phyloP scores from a whole-genome alignment of 2,113 vertebrate species.

The Potamarius usumacintae region DNA sequence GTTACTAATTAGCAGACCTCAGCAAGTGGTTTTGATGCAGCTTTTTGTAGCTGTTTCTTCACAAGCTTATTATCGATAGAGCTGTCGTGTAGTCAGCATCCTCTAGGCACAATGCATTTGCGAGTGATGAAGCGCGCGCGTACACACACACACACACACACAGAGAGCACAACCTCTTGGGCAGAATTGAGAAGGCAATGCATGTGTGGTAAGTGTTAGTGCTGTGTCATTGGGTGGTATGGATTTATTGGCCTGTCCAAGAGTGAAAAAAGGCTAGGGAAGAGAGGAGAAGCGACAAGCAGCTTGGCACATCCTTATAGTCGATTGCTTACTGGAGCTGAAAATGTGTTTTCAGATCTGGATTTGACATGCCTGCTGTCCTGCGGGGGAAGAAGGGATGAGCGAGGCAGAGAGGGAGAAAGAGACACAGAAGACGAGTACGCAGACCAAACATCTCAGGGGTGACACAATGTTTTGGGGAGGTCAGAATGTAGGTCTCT shows the following conservation, averaged over 20 bases:
- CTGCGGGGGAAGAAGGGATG: conserved; percentile 55
- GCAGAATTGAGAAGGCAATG: conserved; percentile 48
- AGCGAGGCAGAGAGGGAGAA: conserved; percentile 37
- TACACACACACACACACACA: background rate
- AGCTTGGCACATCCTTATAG: conserved; percentile 60
- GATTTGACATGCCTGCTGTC: conserved; percentile 69
- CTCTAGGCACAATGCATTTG: conserved; percentile 33
- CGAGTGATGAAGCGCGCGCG: background rate
- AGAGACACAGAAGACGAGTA: conserved; percentile 39
- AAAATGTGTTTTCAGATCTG: conserved; percentile 76
- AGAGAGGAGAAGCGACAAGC: conserved; percentile 63
- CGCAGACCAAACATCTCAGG: conserved; percentile 39
- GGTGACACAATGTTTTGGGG: conserved; percentile 34
- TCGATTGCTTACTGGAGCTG: conserved; percentile 71
- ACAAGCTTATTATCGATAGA: conserved; percentile 45
- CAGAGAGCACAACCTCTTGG: background rate
- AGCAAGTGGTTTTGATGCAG: conserved; percentile 27
- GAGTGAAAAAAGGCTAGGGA: conserved; percentile 58
- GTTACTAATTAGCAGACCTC: conserved; percentile 42
- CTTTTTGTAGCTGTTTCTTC: conserved; percentile 31
- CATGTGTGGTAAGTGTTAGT: conserved; percentile 56
- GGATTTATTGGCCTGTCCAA: conserved; percentile 64
- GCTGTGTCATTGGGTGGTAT: conserved; percentile 50
- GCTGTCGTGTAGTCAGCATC: conserved; percentile 39
- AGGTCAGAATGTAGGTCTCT: conserved; percentile 16